These are phyloP conservation scores for Cetonia aurata DNA, from an alignment of 2,888 invertebrate species.

Conservation along the genomic window DNA sequence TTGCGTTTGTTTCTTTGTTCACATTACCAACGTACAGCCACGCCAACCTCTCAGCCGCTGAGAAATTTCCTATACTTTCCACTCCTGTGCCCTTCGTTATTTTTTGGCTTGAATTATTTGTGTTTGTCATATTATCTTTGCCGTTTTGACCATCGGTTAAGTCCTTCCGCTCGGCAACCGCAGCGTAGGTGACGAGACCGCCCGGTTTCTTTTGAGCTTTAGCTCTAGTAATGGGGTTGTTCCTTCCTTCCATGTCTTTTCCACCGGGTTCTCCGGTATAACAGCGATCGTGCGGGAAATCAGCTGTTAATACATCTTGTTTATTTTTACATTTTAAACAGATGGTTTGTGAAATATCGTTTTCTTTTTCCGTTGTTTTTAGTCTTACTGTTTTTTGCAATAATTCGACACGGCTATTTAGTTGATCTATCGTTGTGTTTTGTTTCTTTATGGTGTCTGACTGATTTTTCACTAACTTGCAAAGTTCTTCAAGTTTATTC, in stretches of 20 bases:
- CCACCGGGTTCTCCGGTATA: neutral
- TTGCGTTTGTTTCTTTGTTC: neutral
- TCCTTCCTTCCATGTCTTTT: neutral
- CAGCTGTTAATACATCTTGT: neutral
- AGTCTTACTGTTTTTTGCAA: neutral
- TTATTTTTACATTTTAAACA: neutral
- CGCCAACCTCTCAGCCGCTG: neutral
- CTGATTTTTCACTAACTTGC: neutral
- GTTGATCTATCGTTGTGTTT: neutral
- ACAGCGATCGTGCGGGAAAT: too few relatives aligned
- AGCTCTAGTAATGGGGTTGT: too few relatives aligned
- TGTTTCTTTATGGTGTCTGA: neutral
- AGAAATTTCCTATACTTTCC: neutral
- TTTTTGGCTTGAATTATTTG: too few relatives aligned
- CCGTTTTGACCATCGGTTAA: too few relatives aligned
- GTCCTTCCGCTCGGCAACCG: neutral
- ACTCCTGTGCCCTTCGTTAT: neutral
- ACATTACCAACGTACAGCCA: constrained; percentile 1
- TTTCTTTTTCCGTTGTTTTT: neutral
- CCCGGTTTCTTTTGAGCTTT: too few relatives aligned
- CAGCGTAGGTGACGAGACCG: too few relatives aligned
- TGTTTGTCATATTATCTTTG: too few relatives aligned
- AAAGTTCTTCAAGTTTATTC: neutral
- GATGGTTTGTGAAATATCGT: neutral
- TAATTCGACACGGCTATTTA: neutral